Conservation (phyloP, 2,888 invertebrate species). For the Falcaria lacertinaria region DNA sequence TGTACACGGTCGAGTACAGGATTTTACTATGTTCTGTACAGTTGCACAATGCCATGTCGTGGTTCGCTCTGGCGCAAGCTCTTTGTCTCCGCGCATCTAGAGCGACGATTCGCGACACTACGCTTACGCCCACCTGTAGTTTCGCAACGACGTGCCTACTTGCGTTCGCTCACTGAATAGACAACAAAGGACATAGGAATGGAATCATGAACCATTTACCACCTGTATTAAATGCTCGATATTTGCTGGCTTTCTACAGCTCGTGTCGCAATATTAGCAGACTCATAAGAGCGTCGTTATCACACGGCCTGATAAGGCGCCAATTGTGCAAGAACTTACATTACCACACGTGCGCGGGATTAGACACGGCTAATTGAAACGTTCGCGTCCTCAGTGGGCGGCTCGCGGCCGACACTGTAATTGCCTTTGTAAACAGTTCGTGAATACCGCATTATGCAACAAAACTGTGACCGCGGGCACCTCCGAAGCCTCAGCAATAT, state of each 20-base stretch:
- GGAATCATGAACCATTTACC: constrained; percentile 12
- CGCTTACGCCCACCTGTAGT: constrained; percentile 38
- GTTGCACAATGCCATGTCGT: constrained; percentile 30
- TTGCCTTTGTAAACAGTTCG: constrained; percentile 51
- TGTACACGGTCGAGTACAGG: no score
- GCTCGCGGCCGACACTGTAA: constrained; percentile 44
- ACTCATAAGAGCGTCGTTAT: constrained; percentile 33
- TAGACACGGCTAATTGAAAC: constrained; percentile 53
- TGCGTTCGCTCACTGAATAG: constrained; percentile 22
- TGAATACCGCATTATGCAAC: constrained; percentile 45
- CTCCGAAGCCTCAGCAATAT: constrained; percentile 29
- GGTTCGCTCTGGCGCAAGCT: constrained; percentile 31
- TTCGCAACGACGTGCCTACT: constrained; percentile 29
- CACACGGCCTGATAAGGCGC: constrained; percentile 31
- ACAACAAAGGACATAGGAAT: constrained; percentile 32
- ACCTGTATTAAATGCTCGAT: constrained; percentile 13
- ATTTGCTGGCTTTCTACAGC: constrained; percentile 26
- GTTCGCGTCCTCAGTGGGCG: constrained; percentile 50
- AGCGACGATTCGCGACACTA: constrained; percentile 48
- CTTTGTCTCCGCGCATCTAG: constrained; percentile 61
- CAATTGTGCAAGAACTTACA: constrained; percentile 38
- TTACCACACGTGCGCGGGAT: constrained; percentile 30
- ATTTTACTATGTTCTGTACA: neutral
- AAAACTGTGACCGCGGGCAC: constrained; percentile 44
- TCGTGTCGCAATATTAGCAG: constrained; percentile 40